phyloP scores from a whole-genome alignment of 2,797 vertebrate genomes.

The Xiphorhynchus erythropygius region DNA sequence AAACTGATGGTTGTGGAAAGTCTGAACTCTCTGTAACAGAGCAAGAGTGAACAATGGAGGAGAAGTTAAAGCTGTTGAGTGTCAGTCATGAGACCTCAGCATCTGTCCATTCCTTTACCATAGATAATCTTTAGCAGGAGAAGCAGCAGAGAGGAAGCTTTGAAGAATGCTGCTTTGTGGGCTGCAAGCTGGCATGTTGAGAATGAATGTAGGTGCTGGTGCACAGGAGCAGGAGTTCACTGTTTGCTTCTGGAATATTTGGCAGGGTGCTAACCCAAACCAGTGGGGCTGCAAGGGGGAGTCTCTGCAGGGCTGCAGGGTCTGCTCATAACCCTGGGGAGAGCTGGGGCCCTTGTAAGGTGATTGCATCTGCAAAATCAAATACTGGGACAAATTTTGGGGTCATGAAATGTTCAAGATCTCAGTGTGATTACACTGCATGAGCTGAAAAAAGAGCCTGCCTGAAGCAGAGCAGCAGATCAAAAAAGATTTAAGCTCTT shows the following conservation, averaged over 20 bases:
- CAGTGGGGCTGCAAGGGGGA: background rate
- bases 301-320: background rate
- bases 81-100: background rate
- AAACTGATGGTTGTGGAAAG: background rate
- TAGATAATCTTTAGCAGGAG: background rate
- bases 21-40: background rate
- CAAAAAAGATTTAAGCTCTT: background rate
- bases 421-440: background rate
- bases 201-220: background rate
- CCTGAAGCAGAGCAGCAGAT: background rate
- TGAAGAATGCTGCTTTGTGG: background rate
- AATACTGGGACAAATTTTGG: background rate
- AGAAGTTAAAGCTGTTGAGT: background rate
- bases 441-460: background rate
- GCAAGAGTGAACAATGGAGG: background rate
- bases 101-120: background rate
- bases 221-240: background rate
- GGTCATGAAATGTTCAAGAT: background rate
- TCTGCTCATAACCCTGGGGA: background rate
- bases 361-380: background rate
- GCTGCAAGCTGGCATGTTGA: rapidly evolving
- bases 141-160: background rate
- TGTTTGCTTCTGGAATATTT: background rate
- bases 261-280: background rate
- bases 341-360: background rate